Percentiles rank a stretch among this genome's conserved stretches.
phyloP scores from a whole-genome alignment of 35 echinoderm and acorn worm genomes.

The Stichopus chloronotus region DNA sequence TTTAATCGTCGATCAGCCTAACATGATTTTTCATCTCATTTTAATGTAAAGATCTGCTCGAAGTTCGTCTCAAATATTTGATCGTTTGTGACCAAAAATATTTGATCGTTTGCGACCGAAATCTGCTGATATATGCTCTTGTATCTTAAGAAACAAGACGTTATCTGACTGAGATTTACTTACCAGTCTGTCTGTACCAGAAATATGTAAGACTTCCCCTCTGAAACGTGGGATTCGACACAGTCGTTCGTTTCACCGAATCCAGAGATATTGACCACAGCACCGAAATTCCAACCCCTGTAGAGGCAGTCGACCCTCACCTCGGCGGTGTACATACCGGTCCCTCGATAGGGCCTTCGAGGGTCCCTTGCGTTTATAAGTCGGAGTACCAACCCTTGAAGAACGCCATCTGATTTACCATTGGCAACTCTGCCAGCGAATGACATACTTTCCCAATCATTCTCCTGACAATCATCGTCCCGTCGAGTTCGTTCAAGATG shows the following conservation, averaged over 20 bases:
- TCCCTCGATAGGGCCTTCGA: conserved; percentile 12
- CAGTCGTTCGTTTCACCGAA: conserved; percentile 52
- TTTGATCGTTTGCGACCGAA: no score
- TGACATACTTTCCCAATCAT: conserved; percentile 40
- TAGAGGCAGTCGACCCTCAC: conserved; percentile 37
- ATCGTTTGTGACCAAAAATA: no score
- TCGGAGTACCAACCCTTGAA: conserved; percentile 19
- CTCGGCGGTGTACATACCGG: conserved; percentile 43
- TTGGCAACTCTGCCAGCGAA: conserved; percentile 31
- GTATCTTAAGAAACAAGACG: no score
- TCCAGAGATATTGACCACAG: conserved; percentile 33
- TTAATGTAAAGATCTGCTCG: no score
- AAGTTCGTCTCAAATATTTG: no score
- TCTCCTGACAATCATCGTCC: conserved; percentile 29
- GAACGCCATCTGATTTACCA: conserved; percentile 24
- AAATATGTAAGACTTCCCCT: conserved; percentile 35
- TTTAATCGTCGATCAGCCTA: no score
- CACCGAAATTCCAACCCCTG: background rate
- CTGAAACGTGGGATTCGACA: conserved; percentile 27
- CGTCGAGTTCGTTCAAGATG: conserved; percentile 14
- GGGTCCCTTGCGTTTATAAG: conserved; percentile 11
- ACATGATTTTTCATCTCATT: no score
- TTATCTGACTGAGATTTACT: no score
- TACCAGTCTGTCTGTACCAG: conserved; percentile 41
- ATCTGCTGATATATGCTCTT: no score